Evolutionary conservation across 2,888 invertebrate genomes (phyloP).

Genomic region (Zygogramma bicolorata): DNA sequence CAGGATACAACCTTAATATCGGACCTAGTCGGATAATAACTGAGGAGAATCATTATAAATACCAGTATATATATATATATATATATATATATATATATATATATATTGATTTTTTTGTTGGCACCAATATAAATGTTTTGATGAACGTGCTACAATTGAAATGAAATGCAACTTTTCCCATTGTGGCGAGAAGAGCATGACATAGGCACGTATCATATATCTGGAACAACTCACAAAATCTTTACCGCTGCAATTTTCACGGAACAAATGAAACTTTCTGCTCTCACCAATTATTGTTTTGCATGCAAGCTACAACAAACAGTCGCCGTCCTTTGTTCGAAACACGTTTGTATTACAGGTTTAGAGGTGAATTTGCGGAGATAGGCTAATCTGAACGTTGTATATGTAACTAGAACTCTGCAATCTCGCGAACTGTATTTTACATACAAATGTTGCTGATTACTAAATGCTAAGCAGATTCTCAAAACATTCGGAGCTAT

Average conservation of each 20-base stretch:
- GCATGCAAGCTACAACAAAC: neutral
- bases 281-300: neutral
- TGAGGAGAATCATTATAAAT: no score
- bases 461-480: slow-evolving; percentile 48
- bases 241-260: neutral
- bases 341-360: slow-evolving; percentile 15
- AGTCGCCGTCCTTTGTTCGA: slow-evolving; percentile 12
- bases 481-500: slow-evolving; percentile 30
- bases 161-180: no score
- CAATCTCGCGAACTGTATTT: slow-evolving; percentile 51
- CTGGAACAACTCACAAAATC: neutral
- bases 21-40: no score
- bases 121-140: no score
- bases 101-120: no score
- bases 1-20: no score
- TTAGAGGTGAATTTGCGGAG: slow-evolving; percentile 27
- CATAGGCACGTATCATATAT: no score
- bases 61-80: no score
- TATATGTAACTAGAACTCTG: slow-evolving; percentile 43
- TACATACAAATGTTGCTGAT: slow-evolving; percentile 54
- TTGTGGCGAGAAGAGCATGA: no score
- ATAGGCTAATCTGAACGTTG: slow-evolving; percentile 37
- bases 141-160: no score
- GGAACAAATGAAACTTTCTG: neutral
- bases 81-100: no score